Percentiles rank a stretch among this genome's conserved stretches.
phyloP scores from a whole-genome alignment of 2,797 vertebrate species.

The Vespertilio murinus region DNA sequence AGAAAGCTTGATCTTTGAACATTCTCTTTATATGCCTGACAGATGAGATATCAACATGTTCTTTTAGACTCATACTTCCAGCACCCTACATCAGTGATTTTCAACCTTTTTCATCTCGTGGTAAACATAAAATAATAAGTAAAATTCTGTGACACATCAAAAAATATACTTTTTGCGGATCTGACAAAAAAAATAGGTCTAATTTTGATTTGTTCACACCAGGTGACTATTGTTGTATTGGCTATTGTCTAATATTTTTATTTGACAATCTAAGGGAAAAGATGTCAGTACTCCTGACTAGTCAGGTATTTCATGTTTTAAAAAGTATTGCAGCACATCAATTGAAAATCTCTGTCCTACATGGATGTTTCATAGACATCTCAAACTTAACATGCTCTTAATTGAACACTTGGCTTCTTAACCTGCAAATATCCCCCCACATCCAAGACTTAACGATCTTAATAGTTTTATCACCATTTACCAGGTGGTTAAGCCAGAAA shows the following conservation, averaged over 20 bases:
- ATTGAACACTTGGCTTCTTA: constrained; percentile 1
- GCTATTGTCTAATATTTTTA: not conserved
- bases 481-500: constrained; percentile 3
- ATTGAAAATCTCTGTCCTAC: not conserved
- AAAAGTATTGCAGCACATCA: not conserved
- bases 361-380: not conserved
- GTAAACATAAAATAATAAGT: not conserved
- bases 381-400: not conserved
- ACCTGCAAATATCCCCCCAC: not conserved
- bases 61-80: not conserved
- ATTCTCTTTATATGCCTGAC: not conserved
- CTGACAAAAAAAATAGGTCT: not conserved
- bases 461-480: not conserved
- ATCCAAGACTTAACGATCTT: not conserved
- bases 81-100: not conserved
- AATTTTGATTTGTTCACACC: not conserved
- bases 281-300: not conserved
- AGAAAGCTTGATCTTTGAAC: constrained; percentile 44
- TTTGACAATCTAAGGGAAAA: not conserved
- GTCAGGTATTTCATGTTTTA: not conserved
- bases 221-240: not conserved
- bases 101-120: not conserved
- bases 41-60: not conserved
- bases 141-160: not conserved
- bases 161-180: not conserved